Percentiles rank a stretch among this genome's conserved stretches.
Conservation (phyloP, 2,888 invertebrate genomes). For the Anaspis maculata region DNA sequence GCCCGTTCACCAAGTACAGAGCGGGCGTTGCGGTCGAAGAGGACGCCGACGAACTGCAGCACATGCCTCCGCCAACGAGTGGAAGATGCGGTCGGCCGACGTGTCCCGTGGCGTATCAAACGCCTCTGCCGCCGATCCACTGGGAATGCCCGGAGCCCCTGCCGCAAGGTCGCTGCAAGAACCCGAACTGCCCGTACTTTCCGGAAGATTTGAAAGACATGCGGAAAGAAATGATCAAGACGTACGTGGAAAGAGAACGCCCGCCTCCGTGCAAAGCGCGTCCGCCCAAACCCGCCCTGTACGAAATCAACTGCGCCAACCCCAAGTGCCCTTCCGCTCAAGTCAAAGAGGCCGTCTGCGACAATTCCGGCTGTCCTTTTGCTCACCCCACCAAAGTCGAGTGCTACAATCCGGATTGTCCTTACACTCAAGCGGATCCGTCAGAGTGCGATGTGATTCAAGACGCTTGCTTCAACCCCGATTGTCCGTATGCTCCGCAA, state of each 20-base stretch:
- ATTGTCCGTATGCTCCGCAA: conserved; percentile 8
- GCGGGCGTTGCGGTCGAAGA: conserved; percentile 31
- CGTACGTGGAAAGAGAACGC: conserved; percentile 10
- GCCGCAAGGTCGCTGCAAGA: conserved; percentile 35
- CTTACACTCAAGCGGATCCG: conserved; percentile 3
- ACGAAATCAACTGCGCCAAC: too few relatives aligned
- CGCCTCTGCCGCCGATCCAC: conserved; percentile 35
- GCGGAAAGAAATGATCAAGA: conserved; percentile 18
- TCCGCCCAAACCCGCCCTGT: conserved; percentile 25
- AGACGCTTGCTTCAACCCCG: conserved; percentile 13
- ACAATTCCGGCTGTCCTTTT: too few relatives aligned
- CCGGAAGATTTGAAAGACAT: conserved; percentile 23
- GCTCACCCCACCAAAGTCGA: neutral
- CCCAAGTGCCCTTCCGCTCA: conserved; percentile 13
- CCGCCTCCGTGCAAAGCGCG: conserved; percentile 21
- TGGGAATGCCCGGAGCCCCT: conserved; percentile 42
- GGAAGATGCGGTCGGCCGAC: conserved; percentile 32
- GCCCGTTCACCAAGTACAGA: conserved; percentile 35
- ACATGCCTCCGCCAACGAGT: conserved; percentile 23
- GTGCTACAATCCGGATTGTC: conserved; percentile 22
- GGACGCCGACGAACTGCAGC: conserved; percentile 25
- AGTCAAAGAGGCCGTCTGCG: neutral
- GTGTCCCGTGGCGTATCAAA: conserved; percentile 26
- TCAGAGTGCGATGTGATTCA: conserved; percentile 7
- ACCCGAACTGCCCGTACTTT: conserved; percentile 35